Conservation (phyloP, 2,113 vertebrate genomes). For the Muntiacus reevesi region DNA sequence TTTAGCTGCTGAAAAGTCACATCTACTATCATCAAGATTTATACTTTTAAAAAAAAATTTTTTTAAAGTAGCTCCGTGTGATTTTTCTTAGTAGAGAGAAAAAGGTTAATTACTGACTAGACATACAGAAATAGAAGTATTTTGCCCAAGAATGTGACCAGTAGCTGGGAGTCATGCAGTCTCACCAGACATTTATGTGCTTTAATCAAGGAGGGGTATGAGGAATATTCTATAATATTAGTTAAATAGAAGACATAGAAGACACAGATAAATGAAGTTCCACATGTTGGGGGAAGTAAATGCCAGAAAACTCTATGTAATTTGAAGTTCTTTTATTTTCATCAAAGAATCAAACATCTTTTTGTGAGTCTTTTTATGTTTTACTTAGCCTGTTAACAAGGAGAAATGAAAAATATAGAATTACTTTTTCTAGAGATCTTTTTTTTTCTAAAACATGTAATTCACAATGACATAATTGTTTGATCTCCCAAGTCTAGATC, state of each 20-base stretch:
- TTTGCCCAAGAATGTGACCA: neutral
- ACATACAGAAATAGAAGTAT: neutral
- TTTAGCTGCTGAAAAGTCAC: constrained; percentile 34
- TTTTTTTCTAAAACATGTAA: neutral
- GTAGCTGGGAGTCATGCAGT: neutral
- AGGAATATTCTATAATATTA: neutral
- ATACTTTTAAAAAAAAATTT: neutral
- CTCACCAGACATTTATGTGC: neutral
- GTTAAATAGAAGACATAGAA: neutral
- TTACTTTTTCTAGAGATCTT: neutral
- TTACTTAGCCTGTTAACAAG: constrained; percentile 9
- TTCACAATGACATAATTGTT: neutral
- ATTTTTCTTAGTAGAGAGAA: constrained; percentile 28
- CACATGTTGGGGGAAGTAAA: neutral
- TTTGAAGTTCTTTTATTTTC: neutral
- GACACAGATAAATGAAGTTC: neutral
- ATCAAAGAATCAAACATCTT: neutral
- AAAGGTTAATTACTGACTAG: constrained; percentile 43
- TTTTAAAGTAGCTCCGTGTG: neutral
- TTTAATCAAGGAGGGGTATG: neutral
- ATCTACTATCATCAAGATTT: constrained; percentile 26
- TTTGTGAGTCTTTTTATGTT: neutral
- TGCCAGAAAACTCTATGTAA: neutral
- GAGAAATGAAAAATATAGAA: neutral
- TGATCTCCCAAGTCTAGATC: neutral